Percentiles rank a stretch among this genome's conserved stretches.
Conservation (phyloP, 2,888 invertebrate genomes). For the Cylloceria caligata region DNA sequence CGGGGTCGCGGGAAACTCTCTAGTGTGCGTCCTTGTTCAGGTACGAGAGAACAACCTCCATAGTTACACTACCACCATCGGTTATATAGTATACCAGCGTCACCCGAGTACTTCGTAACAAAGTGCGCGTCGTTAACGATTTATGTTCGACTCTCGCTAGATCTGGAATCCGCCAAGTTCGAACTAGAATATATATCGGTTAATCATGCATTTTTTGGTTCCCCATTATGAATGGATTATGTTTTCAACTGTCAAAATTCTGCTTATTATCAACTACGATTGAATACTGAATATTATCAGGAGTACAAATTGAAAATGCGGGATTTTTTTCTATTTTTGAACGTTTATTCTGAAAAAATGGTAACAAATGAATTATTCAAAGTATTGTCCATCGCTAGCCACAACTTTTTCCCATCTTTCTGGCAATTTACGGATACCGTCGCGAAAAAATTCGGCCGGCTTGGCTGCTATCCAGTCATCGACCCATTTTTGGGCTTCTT, state of each 20-base stretch:
- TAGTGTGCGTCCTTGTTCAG: constrained; percentile 48
- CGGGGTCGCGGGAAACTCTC: constrained; percentile 61
- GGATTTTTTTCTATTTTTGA: too few relatives aligned
- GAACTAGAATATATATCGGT: constrained; percentile 45
- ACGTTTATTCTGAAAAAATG: too few relatives aligned
- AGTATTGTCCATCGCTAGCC: too few relatives aligned
- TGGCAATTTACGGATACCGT: too few relatives aligned
- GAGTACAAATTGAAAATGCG: too few relatives aligned
- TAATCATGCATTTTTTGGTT: constrained; percentile 25
- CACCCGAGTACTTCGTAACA: constrained; percentile 74
- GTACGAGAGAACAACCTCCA: constrained; percentile 4
- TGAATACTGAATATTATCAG: too few relatives aligned
- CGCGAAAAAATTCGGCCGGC: too few relatives aligned
- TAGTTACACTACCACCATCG: constrained; percentile 19
- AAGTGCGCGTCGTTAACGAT: constrained; percentile 80
- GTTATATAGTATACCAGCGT: constrained; percentile 29
- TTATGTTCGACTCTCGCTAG: constrained; percentile 77
- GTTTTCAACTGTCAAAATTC: not conserved
- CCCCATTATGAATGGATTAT: not conserved
- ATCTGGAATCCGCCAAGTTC: constrained; percentile 50
- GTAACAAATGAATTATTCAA: too few relatives aligned
- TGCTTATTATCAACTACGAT: too few relatives aligned
- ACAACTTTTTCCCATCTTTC: too few relatives aligned
- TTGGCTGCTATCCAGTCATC: too few relatives aligned
- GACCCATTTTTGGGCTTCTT: too few relatives aligned